Base-by-base conservation (phyloP, 2,797 vertebrate species). In the Tadarida brasiliensis region DNA sequence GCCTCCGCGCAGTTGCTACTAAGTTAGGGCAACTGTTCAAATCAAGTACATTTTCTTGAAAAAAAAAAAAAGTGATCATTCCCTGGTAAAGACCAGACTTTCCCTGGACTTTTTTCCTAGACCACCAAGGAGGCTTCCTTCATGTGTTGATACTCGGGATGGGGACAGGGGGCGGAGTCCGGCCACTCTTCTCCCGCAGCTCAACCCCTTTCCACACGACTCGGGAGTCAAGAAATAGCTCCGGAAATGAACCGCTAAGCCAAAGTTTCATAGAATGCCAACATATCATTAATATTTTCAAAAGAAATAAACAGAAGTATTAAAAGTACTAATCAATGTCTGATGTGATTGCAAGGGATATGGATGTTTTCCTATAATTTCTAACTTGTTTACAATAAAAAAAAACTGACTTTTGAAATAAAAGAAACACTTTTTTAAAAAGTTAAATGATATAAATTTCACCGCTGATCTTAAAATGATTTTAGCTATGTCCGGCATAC, bases 341-440 rank as follows among this genome's bases (percentile, higher is more conserved):
- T 77, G 15, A 12, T 8, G 11, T 56, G 35, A 35, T 20, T 47
- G 57, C 9, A 90, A 39, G 57, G 17, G 1, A 87, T 30, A 71
- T 39, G 30, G 2, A 35, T 30, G 2, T 22, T 80, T 5, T 28
- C 26, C 47, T 86, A 1, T 57, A 67, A 90, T 71, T 68, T 94
- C 11, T 87, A 19, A 65, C 57, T 70, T 92, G 30, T 67, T 84
- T 76, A 84, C 54, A 73, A 61, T 77, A 12, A 92, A 81, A 95
- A 24, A 35, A 16, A 6, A 39, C 68, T 59, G 39, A 3, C 17
- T 56, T 81, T 30, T 57, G 73, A 63, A 56, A 77, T 39, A 78
- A 92, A 28, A 11, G 8, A 3, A 70, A 35, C 10, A 3, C n/a
- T 47, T 44, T 77, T 76, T 83, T 4, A 61, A 80, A 57, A 68